Conservation (phyloP, 2,113 vertebrate genomes). For the Mastomys natalensis region DNA sequence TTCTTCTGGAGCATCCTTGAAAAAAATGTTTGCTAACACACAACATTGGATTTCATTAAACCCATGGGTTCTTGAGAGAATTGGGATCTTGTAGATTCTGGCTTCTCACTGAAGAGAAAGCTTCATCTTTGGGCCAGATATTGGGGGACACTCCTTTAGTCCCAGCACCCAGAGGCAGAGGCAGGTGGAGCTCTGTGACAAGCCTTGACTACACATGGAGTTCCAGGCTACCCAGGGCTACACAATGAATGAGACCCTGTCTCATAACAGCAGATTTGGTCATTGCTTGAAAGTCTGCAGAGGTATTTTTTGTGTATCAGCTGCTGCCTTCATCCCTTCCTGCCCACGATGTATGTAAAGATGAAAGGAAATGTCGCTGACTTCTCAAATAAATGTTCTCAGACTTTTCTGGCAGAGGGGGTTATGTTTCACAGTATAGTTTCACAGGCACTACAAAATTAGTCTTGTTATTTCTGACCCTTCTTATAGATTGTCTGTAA, state of each 20-base stretch:
- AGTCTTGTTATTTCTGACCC: slow-evolving; percentile 2
- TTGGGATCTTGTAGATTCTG: background rate
- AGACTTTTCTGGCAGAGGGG: background rate
- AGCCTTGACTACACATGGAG: background rate
- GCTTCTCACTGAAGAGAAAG: background rate
- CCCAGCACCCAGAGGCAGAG: background rate
- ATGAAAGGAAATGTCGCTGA: slow-evolving; percentile 19
- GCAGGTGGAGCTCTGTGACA: background rate
- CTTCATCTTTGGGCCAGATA: background rate
- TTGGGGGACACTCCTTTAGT: too few species aligned
- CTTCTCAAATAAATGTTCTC: slow-evolving; percentile 4
- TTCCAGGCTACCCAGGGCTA: background rate
- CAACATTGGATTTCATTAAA: background rate
- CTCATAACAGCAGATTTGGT: background rate
- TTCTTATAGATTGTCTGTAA: background rate
- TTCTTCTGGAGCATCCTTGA: background rate
- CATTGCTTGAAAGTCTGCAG: background rate
- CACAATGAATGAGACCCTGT: too few species aligned
- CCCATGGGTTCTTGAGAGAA: background rate
- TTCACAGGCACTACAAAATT: background rate
- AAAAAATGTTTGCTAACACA: background rate
- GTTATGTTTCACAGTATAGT: background rate
- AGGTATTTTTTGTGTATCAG: background rate
- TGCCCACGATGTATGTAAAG: slow-evolving; percentile 10
- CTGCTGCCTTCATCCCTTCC: background rate